These are phyloP conservation scores for Lepeophtheirus nordmannii DNA, from an alignment of 2,888 invertebrate genomes.

Conservation along the genomic window DNA sequence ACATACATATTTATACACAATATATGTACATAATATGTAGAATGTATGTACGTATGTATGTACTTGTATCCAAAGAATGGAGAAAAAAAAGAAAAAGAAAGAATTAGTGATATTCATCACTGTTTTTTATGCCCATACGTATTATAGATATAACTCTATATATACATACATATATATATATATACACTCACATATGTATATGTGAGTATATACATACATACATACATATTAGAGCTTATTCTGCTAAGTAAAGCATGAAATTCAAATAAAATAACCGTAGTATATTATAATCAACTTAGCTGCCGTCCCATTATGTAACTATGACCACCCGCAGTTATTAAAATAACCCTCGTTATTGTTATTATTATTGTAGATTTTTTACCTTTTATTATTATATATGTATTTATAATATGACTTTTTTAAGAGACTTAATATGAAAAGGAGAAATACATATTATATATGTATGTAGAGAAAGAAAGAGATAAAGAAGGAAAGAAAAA, in stretches of 20 bases:
- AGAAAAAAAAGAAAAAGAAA: too few relatives aligned
- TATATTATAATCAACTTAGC: slow-evolving; percentile 3
- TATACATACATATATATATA: background rate
- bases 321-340: slow-evolving; percentile 5
- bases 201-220: background rate
- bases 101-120: too few relatives aligned
- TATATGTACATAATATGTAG: too few relatives aligned
- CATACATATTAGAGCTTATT: background rate
- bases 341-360: background rate
- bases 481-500: too few relatives aligned
- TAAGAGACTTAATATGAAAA: background rate
- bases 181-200: too few relatives aligned
- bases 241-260: slow-evolving; percentile 6
- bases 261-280: slow-evolving; percentile 8
- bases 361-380: background rate
- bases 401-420: slow-evolving; percentile 7
- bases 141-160: too few relatives aligned
- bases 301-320: background rate
- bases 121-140: too few relatives aligned
- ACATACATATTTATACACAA: too few relatives aligned
- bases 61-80: too few relatives aligned
- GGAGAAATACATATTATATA: too few relatives aligned
- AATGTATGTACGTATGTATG: too few relatives aligned
- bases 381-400: background rate
- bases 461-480: too few relatives aligned